These are phyloP conservation scores for Zoanthus gigantus DNA, from an alignment of 92 coral and sea anemone species.

Conservation along the genomic window DNA sequence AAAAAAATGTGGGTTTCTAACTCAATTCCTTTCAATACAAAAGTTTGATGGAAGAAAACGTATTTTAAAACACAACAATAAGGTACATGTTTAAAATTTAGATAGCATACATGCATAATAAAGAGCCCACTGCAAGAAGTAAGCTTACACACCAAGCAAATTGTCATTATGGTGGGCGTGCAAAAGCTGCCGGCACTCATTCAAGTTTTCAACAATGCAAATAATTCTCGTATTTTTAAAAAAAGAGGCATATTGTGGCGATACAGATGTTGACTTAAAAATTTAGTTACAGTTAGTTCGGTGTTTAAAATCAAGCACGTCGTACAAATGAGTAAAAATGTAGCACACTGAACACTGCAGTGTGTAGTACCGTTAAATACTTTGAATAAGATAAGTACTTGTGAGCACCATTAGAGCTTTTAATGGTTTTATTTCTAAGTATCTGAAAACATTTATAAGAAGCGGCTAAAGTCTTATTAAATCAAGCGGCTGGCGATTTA, in stretches of 20 bases:
- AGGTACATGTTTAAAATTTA: background rate
- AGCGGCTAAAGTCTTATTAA: background rate
- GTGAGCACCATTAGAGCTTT: too few relatives aligned
- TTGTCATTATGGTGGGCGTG: background rate
- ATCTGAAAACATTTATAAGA: too few relatives aligned
- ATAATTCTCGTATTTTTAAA: background rate
- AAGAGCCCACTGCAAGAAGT: background rate
- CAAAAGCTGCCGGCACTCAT: background rate
- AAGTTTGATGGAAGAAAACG: background rate
- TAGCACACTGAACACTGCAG: too few relatives aligned
- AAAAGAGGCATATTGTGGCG: background rate
- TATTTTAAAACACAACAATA: too few relatives aligned
- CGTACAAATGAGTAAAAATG: too few relatives aligned
- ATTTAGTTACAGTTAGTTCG: background rate
- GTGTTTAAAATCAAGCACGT: too few relatives aligned
- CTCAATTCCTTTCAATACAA: background rate
- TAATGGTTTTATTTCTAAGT: too few relatives aligned
- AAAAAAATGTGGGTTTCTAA: background rate
- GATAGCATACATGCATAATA: background rate
- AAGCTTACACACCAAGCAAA: background rate
- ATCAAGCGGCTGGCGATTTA: background rate
- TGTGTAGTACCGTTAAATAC: too few relatives aligned
- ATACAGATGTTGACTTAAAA: background rate
- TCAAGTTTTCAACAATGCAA: background rate
- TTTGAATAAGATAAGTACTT: too few relatives aligned